phyloP scores from a whole-genome alignment of 2,888 invertebrate genomes.

The Ectemnius lituratus region DNA sequence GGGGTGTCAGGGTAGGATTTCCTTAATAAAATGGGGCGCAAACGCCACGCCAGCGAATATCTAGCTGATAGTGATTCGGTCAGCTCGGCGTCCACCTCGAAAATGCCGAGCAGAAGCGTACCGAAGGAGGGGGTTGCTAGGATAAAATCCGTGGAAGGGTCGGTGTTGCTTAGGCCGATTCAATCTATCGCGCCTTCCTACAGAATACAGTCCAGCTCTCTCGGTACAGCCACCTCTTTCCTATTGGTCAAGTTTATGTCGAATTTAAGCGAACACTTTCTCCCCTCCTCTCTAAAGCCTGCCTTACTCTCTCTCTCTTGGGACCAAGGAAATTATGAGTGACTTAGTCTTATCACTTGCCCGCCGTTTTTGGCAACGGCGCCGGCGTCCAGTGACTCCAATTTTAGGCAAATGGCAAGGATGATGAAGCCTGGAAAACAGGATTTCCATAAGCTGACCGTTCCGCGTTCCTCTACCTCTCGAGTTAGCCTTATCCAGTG shows the following conservation, averaged over 20 bases:
- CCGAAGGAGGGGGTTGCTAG: slow-evolving; percentile 56
- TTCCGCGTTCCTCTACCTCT: slow-evolving; percentile 58
- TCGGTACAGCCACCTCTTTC: slow-evolving; percentile 33
- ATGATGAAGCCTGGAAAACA: too few species aligned
- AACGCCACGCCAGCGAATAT: slow-evolving; percentile 77
- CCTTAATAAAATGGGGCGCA: slow-evolving; percentile 76
- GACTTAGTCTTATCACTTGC: too few species aligned
- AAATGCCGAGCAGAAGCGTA: slow-evolving; percentile 67
- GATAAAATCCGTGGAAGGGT: slow-evolving; percentile 63
- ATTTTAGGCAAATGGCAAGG: too few species aligned
- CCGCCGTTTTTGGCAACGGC: too few species aligned
- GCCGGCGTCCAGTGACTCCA: too few species aligned
- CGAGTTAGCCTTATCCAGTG: slow-evolving; percentile 70
- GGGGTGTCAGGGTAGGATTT: slow-evolving; percentile 67
- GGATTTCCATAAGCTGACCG: slow-evolving; percentile 45
- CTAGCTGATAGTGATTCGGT: slow-evolving; percentile 75
- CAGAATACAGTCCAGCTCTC: slow-evolving; percentile 15
- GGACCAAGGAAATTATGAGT: too few species aligned
- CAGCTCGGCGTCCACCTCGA: slow-evolving; percentile 72
- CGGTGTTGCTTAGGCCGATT: slow-evolving; percentile 74
- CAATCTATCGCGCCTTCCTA: slow-evolving; percentile 68
- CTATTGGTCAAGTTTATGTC: slow-evolving; percentile 16
- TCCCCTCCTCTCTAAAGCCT: too few species aligned
- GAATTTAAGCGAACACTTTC: slow-evolving; percentile 2
- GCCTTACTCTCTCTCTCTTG: too few species aligned